Percentiles rank a stretch among this genome's conserved stretches.
These are phyloP conservation scores for Lepidothrix coronata DNA, from an alignment of 2,113 vertebrate genomes.

Conservation along the genomic window DNA sequence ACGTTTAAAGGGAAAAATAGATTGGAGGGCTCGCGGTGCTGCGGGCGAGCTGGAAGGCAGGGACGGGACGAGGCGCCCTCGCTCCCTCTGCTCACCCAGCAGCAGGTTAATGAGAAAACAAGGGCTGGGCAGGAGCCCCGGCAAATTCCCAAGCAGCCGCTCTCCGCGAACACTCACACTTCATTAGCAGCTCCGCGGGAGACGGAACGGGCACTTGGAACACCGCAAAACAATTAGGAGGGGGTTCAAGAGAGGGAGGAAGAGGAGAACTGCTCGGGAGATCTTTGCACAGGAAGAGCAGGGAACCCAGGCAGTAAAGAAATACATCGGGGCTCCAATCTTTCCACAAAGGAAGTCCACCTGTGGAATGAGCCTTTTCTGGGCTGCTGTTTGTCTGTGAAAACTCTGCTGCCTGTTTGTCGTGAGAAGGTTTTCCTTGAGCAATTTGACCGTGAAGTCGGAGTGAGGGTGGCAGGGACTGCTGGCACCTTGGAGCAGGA, in stretches of 20 bases:
- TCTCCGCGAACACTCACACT: slow-evolving; percentile 14
- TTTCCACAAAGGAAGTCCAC: neutral
- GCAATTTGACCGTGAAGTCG: neutral
- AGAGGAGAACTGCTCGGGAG: neutral
- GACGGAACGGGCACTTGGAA: neutral
- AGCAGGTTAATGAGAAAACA: slow-evolving; percentile 55
- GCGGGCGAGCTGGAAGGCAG: neutral
- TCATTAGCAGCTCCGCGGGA: slow-evolving; percentile 48
- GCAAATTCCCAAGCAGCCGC: slow-evolving; percentile 53
- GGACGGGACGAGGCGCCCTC: neutral
- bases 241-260: neutral
- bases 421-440: neutral
- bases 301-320: neutral
- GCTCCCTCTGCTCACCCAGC: neutral
- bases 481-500: neutral
- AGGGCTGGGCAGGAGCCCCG: slow-evolving; percentile 36
- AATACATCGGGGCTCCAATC: neutral
- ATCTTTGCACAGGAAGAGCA: neutral
- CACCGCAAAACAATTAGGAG: slow-evolving; percentile 9
- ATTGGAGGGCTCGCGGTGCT: neutral
- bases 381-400: neutral
- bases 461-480: neutral
- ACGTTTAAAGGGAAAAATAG: neutral
- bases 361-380: neutral
- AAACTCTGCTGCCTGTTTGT: neutral